These are phyloP conservation scores for Perca fluviatilis DNA, from an alignment of 2,113 vertebrate species.

Conservation along the genomic window DNA sequence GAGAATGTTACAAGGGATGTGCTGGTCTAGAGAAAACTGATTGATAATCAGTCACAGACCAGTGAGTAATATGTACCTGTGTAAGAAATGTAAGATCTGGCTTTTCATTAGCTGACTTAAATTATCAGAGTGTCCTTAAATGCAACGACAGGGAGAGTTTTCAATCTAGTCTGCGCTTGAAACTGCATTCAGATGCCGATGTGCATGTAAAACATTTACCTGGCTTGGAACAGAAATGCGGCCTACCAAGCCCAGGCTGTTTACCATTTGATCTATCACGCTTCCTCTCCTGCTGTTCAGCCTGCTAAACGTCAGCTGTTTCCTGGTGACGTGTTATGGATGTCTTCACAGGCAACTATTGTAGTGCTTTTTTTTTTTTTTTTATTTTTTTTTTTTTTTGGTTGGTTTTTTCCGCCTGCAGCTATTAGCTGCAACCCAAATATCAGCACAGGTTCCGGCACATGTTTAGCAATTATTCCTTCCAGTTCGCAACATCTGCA, in stretches of 20 bases:
- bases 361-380: too few relatives aligned
- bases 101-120: neutral
- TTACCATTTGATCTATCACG: constrained; percentile 28
- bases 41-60: neutral
- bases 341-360: too few relatives aligned
- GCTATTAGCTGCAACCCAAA: too few relatives aligned
- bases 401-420: too few relatives aligned
- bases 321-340: too few relatives aligned
- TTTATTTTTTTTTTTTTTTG: too few relatives aligned
- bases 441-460: too few relatives aligned
- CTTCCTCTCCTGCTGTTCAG: too few relatives aligned
- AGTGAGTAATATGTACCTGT: neutral
- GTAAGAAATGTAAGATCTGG: neutral
- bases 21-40: neutral
- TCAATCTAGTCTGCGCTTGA: neutral
- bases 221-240: too few relatives aligned
- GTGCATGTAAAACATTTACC: constrained; percentile 15
- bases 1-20: neutral
- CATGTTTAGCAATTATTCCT: too few relatives aligned
- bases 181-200: neutral
- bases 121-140: constrained; percentile 4
- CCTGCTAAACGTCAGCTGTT: too few relatives aligned
- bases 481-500: too few relatives aligned
- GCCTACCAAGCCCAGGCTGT: neutral
- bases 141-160: neutral